A percentile compares a stretch with the other conserved stretches of the same genome.
Evolutionary conservation across 2,888 invertebrate genomes (phyloP).

Genomic region (Endotricha flammealis): DNA sequence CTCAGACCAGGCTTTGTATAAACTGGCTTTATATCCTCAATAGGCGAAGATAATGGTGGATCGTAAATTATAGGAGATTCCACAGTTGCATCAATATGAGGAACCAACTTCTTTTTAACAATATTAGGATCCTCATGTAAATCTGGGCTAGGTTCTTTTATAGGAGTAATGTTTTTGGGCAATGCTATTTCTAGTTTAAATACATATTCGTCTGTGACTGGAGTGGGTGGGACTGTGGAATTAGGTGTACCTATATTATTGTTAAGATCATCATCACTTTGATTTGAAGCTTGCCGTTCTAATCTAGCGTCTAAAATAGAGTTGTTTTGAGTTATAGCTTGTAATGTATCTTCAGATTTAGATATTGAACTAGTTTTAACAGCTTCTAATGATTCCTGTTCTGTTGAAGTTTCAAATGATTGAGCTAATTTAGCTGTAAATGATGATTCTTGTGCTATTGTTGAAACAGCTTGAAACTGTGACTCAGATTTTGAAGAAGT

Average conservation of each 20-base stretch:
- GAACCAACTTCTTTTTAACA: constrained; percentile 55
- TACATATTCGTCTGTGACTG: constrained; percentile 63
- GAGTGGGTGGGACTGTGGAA: constrained; percentile 54
- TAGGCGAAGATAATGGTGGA: constrained; percentile 52
- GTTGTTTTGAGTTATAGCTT: no score
- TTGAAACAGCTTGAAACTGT: background rate
- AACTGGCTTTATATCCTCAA: constrained; percentile 37
- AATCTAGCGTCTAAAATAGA: no score
- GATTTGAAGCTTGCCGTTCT: constrained; percentile 20
- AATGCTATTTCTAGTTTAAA: constrained; percentile 52
- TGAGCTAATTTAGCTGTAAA: constrained; percentile 3
- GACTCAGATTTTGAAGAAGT: background rate
- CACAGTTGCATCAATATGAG: constrained; percentile 53
- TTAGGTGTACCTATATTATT: constrained; percentile 42
- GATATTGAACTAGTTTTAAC: no score
- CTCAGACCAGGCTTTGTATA: constrained; percentile 44
- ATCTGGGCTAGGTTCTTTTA: constrained; percentile 34
- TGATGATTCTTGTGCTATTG: constrained; percentile 5
- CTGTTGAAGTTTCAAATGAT: no score
- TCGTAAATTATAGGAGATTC: constrained; percentile 50
- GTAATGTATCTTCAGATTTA: no score
- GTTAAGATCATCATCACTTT: constrained; percentile 28
- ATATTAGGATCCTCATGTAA: constrained; percentile 54
- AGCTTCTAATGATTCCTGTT: no score
- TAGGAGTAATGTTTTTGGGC: constrained; percentile 44